Base-by-base conservation (phyloP, 2,113 vertebrate genomes). In the Hymenochirus boettgeri region DNA sequence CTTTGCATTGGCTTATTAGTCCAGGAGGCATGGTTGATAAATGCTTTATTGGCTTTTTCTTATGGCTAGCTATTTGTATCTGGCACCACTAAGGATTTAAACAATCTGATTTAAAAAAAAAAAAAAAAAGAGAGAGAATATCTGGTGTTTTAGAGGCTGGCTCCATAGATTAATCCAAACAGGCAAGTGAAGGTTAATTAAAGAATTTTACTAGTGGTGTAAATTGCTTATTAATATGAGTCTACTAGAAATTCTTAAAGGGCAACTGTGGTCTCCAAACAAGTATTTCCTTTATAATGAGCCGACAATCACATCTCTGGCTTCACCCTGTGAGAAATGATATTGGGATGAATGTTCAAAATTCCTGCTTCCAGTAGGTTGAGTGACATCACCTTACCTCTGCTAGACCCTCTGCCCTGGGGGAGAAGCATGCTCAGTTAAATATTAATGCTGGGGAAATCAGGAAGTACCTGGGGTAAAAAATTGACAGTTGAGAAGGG, bases 141-240 rank as follows among this genome's bases (percentile, higher is more conserved):
- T 79, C 47, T 75, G 69, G 67, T 83, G 64, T 79, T 81, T 66
- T 80, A 50, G 62, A 73, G 73, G 66, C 74, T 60, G 53, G 70
- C 76, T 80, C 29, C 19, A 71, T 70, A 72, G 75, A 83, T 83
- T 77, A 81, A 80, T 76, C 52, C 51, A 69, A 69, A 76, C 70
- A 57, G 69, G 61, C 81, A 80, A 76, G 45, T 61, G 18, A 79
- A 78, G 64, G 82, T 81, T 84, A 82, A 85, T 82, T 83, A 82
- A 79, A 83, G 57, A 60, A 26, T 71, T 48, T 65, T 79, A 42
- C 54, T 75, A 77, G 59, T 69, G 73, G 70, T 72, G 71, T 23
- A 57, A 72, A 76, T 77, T 72, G 71, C 54, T 46, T 64, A 57
- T 77, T 82, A 80, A 82, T 76, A 67, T 69, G 50, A 79, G 72